phyloP scores from a whole-genome alignment of 2,113 vertebrate genomes.

The Callipepla californica region DNA sequence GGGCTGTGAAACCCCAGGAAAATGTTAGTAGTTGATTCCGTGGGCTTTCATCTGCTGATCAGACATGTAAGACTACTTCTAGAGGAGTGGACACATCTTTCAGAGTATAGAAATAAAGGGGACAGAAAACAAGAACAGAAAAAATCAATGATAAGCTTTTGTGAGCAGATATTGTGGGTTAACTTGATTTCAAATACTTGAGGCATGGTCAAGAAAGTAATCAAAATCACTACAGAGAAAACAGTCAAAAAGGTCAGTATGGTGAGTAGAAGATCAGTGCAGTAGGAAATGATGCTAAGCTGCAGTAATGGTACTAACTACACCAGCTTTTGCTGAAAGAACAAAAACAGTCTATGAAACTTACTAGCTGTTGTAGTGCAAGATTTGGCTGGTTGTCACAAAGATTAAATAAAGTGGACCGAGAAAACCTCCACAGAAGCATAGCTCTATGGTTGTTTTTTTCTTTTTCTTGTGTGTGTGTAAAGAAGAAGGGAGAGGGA shows the following conservation, averaged over 20 bases:
- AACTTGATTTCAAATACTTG: neutral
- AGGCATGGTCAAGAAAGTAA: neutral
- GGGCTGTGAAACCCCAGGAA: neutral
- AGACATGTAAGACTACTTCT: neutral
- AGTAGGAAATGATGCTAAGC: neutral
- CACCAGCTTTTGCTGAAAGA: neutral
- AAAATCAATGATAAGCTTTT: neutral
- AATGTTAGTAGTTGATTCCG: neutral
- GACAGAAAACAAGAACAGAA: neutral
- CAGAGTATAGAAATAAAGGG: neutral
- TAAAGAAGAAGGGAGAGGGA: neutral
- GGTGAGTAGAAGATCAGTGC: neutral
- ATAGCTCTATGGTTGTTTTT: neutral
- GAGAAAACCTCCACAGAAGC: neutral
- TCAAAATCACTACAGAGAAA: neutral
- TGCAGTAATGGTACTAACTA: neutral
- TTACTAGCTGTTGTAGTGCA: neutral
- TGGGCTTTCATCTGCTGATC: neutral
- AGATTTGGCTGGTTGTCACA: neutral
- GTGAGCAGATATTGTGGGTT: neutral
- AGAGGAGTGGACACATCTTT: neutral
- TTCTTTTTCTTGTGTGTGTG: neutral
- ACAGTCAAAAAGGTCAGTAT: neutral
- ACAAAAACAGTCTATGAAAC: neutral
- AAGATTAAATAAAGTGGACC: neutral